Evolutionary conservation across 2,888 invertebrate species (phyloP).

Genomic region (Gari tellinella): DNA sequence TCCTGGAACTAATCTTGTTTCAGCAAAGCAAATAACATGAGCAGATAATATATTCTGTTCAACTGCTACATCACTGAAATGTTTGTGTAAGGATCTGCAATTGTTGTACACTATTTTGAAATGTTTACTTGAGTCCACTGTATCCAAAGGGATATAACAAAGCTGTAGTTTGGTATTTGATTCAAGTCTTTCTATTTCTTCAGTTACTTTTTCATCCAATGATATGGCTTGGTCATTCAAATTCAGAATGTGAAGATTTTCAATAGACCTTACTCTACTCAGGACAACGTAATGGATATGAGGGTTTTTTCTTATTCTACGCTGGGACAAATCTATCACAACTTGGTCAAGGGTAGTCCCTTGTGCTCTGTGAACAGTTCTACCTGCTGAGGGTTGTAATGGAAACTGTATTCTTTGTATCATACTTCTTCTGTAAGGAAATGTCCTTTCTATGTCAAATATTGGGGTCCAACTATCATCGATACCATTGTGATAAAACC

Average conservation of each 20-base stretch:
- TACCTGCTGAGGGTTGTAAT: constrained; percentile 39
- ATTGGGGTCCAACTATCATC: constrained; percentile 42
- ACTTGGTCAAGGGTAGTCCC: constrained; percentile 40
- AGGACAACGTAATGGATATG: constrained; percentile 46
- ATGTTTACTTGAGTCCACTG: too few relatives aligned
- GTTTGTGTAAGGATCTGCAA: too few relatives aligned
- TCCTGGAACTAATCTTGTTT: too few relatives aligned
- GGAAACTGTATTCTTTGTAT: constrained; percentile 43
- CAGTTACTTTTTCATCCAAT: constrained; percentile 2
- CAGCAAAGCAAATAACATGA: too few relatives aligned
- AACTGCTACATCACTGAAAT: too few relatives aligned
- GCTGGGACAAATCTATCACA: constrained; percentile 26
- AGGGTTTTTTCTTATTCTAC: constrained; percentile 5
- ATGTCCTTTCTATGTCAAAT: constrained; percentile 52
- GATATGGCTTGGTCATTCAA: constrained; percentile 5
- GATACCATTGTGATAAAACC: constrained; percentile 30
- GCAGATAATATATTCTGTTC: too few relatives aligned
- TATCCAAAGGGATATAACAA: too few relatives aligned
- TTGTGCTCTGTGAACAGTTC: constrained; percentile 52
- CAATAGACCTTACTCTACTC: constrained; percentile 29
- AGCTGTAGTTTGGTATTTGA: constrained; percentile 1
- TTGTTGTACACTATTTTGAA: too few relatives aligned
- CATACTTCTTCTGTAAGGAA: constrained; percentile 24
- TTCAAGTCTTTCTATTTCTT: constrained; percentile 9
- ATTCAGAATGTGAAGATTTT: constrained; percentile 24